phyloP scores from a whole-genome alignment of 2,888 invertebrate species.

The Drosophila kanekoi region DNA sequence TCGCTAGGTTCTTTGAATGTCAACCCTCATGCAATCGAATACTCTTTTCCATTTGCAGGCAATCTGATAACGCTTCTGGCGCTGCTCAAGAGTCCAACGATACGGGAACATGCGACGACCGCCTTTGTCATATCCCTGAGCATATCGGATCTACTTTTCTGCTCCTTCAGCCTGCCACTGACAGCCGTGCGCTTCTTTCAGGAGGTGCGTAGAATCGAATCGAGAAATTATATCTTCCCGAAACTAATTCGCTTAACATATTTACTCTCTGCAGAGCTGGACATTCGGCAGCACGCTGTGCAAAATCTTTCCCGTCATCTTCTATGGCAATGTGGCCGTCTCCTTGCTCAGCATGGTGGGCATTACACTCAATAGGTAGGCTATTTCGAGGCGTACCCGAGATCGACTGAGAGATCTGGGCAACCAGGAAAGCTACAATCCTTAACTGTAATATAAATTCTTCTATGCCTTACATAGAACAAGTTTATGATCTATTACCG shows the following conservation, averaged over 20 bases:
- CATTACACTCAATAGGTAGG: constrained; percentile 94
- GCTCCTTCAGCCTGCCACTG: constrained; percentile 92
- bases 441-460: too few species aligned
- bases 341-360: constrained; percentile 95
- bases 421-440: too few species aligned
- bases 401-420: neutral
- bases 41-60: constrained; percentile 86
- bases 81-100: constrained; percentile 90
- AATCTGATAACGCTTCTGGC: constrained; percentile 93
- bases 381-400: neutral
- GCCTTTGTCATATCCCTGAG: constrained; percentile 95
- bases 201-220: constrained; percentile 85
- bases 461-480: too few species aligned
- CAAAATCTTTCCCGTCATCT: constrained; percentile 93
- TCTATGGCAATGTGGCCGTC: constrained; percentile 95
- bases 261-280: constrained; percentile 87
- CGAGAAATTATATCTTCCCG: too few species aligned
- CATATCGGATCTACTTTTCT: constrained; percentile 94
- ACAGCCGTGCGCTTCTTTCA: constrained; percentile 93
- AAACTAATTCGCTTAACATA: neutral
- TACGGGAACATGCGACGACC: constrained; percentile 93
- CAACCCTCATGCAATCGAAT: neutral
- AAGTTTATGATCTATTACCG: too few species aligned
- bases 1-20: too few species aligned
- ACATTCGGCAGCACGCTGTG: constrained; percentile 91